Percentiles rank a stretch among this genome's conserved stretches.
phyloP scores from a whole-genome alignment of 2,797 vertebrate genomes.

The Hybognathus amarus region DNA sequence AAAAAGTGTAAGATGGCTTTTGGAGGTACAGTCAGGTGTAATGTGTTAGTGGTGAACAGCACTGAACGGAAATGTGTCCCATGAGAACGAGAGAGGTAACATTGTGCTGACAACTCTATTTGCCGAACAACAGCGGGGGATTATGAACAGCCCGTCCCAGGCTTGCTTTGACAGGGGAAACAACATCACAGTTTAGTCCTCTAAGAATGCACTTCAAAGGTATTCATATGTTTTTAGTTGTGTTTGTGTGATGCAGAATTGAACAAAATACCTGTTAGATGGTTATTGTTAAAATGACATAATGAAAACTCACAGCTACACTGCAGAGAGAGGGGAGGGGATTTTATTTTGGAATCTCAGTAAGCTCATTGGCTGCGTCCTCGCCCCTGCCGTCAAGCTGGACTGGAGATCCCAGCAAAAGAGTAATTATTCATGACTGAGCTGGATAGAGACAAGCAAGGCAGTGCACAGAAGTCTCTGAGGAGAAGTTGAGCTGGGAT shows the following conservation, averaged over 20 bases:
- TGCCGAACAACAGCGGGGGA: constrained; percentile 30
- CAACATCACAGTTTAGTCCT: constrained; percentile 16
- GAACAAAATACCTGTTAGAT: constrained; percentile 20
- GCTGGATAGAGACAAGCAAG: constrained; percentile 32
- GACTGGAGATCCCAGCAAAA: constrained; percentile 38
- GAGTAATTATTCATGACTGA: constrained; percentile 54
- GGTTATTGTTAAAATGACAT: constrained; percentile 19
- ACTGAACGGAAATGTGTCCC: constrained; percentile 27
- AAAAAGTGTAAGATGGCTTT: background rate
- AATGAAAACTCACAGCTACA: constrained; percentile 28
- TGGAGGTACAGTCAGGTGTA: constrained; percentile 7
- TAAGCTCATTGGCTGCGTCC: constrained; percentile 44
- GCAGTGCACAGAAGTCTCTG: constrained; percentile 34
- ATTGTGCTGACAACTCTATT: constrained; percentile 40
- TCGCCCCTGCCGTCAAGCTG: constrained; percentile 29
- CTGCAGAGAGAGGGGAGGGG: constrained; percentile 22
- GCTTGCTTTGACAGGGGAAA: constrained; percentile 28
- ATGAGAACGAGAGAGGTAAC: constrained; percentile 30
- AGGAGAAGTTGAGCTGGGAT: constrained; percentile 44
- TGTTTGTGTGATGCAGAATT: background rate
- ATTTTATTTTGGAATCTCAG: background rate
- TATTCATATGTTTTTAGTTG: background rate
- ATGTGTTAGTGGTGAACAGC: constrained; percentile 24
- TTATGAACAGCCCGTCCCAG: constrained; percentile 23
- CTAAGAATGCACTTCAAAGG: constrained; percentile 14